These are phyloP conservation scores for Macrotrachela quadricornifera DNA, from an alignment of 1,140 invertebrate genomes.

Conservation along the genomic window DNA sequence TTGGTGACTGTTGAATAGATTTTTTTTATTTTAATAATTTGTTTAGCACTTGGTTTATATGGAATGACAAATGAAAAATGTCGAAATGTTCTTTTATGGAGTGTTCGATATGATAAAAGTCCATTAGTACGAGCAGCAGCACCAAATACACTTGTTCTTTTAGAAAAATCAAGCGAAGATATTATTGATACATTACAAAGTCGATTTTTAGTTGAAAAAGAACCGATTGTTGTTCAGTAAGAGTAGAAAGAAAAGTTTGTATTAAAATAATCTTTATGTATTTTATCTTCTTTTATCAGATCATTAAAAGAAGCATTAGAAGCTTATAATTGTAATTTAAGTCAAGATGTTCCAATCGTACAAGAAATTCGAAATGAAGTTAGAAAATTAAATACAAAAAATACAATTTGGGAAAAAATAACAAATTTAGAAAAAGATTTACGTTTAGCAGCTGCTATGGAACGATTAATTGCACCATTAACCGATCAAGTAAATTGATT, in stretches of 20 bases:
- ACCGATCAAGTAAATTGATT: too few species aligned
- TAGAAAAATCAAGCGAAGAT: slow-evolving; percentile 14
- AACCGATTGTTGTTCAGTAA: not conserved
- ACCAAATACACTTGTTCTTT: slow-evolving; percentile 16
- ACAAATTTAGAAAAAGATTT: not conserved
- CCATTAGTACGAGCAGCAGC: slow-evolving; percentile 23
- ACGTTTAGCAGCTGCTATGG: too few species aligned
- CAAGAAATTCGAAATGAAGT: slow-evolving; percentile 27
- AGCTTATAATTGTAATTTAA: slow-evolving; percentile 20
- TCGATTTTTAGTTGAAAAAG: slow-evolving; percentile 20
- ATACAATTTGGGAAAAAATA: not conserved
- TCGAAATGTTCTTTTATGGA: slow-evolving; percentile 22
- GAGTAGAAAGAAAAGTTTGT: not conserved
- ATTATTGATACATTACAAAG: slow-evolving; percentile 23
- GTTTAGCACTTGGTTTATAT: slow-evolving; percentile 24
- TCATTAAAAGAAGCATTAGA: slow-evolving; percentile 20
- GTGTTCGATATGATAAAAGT: slow-evolving; percentile 25
- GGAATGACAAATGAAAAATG: slow-evolving; percentile 17
- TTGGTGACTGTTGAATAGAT: not conserved
- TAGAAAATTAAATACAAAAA: slow-evolving; percentile 16
- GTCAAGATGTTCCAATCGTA: slow-evolving; percentile 26
- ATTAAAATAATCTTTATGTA: not conserved
- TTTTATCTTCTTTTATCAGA: slow-evolving; percentile 10
- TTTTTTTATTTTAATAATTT: slow-evolving; percentile 4
- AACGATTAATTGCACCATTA: too few species aligned